These are phyloP conservation scores for Telmatherina bonti DNA, from an alignment of 2,797 vertebrate genomes.

Conservation along the genomic window DNA sequence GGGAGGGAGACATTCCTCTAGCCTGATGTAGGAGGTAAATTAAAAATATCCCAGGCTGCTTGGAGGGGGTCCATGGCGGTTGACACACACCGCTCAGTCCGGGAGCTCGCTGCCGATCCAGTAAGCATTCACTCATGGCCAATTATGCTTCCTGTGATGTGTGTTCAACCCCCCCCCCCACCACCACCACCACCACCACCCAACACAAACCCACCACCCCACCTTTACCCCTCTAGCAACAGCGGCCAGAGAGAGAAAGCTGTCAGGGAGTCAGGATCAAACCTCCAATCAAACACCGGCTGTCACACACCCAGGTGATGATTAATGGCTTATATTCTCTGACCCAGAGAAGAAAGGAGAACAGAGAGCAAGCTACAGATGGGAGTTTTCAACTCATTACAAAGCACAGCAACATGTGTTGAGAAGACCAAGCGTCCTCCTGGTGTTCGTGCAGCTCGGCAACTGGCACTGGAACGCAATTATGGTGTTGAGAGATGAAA, in stretches of 20 bases:
- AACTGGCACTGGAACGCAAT: constrained; percentile 60
- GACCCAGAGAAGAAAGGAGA: constrained; percentile 77
- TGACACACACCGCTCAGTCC: constrained; percentile 75
- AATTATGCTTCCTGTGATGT: constrained; percentile 81
- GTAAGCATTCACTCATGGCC: constrained; percentile 77
- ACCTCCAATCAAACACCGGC: constrained; percentile 75
- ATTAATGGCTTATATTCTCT: constrained; percentile 86
- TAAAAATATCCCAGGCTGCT: constrained; percentile 79
- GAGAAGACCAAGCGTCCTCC: constrained; percentile 62
- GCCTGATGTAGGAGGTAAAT: constrained; percentile 80
- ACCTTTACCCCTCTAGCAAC: constrained; percentile 71
- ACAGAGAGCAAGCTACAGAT: constrained; percentile 70
- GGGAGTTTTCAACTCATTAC: constrained; percentile 80
- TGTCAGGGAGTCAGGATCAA: constrained; percentile 76
- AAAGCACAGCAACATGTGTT: constrained; percentile 77
- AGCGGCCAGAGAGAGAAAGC: constrained; percentile 67
- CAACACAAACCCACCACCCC: constrained; percentile 27
- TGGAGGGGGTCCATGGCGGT: constrained; percentile 70
- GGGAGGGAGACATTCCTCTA: constrained; percentile 78
- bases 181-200: too few relatives aligned
- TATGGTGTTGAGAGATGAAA: constrained; percentile 70
- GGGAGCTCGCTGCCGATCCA: constrained; percentile 72
- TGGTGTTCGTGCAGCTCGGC: constrained; percentile 35
- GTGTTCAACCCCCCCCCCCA: constrained; percentile 39
- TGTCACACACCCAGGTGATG: constrained; percentile 82